phyloP scores from a whole-genome alignment of 2,797 vertebrate genomes.

The Holocentrus rufus region DNA sequence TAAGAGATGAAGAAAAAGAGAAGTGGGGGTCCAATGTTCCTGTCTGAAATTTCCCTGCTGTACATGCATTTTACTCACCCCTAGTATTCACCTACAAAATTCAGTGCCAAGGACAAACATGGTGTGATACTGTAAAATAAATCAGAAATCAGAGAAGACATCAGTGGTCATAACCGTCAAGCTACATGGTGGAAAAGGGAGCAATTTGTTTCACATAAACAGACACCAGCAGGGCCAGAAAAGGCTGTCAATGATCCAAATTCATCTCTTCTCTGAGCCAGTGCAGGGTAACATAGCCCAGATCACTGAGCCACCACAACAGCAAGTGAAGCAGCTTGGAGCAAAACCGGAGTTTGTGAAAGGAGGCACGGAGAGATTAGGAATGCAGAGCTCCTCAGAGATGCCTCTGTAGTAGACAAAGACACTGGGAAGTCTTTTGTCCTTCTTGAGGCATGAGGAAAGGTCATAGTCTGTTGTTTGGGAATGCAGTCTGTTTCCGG shows the following conservation, averaged over 20 bases:
- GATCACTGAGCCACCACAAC: slow-evolving; percentile 56
- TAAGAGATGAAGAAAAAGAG: too few relatives aligned
- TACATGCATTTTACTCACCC: too few relatives aligned
- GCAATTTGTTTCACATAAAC: slow-evolving; percentile 45
- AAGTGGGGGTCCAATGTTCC: too few relatives aligned
- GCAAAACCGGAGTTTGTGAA: slow-evolving; percentile 65
- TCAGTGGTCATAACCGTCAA: slow-evolving; percentile 22
- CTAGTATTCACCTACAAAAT: too few relatives aligned
- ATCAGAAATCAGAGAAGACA: slow-evolving; percentile 20
- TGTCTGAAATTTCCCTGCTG: too few relatives aligned
- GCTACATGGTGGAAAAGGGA: slow-evolving; percentile 36
- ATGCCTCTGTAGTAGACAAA: slow-evolving; percentile 53
- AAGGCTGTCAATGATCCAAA: slow-evolving; percentile 52
- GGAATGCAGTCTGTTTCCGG: slow-evolving; percentile 24
- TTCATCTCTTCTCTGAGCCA: slow-evolving; percentile 62
- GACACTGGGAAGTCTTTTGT: slow-evolving; percentile 33
- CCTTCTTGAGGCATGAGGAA: slow-evolving; percentile 41
- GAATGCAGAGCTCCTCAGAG: slow-evolving; percentile 55
- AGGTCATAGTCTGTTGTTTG: slow-evolving; percentile 53
- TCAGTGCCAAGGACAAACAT: too few relatives aligned
- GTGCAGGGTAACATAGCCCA: slow-evolving; percentile 48
- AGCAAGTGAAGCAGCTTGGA: slow-evolving; percentile 55
- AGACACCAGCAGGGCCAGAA: slow-evolving; percentile 46
- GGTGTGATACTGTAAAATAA: too few relatives aligned
- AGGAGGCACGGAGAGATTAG: slow-evolving; percentile 67